These are phyloP conservation scores for Troides oblongomaculatus DNA, from an alignment of 2,888 invertebrate species.

Conservation along the genomic window DNA sequence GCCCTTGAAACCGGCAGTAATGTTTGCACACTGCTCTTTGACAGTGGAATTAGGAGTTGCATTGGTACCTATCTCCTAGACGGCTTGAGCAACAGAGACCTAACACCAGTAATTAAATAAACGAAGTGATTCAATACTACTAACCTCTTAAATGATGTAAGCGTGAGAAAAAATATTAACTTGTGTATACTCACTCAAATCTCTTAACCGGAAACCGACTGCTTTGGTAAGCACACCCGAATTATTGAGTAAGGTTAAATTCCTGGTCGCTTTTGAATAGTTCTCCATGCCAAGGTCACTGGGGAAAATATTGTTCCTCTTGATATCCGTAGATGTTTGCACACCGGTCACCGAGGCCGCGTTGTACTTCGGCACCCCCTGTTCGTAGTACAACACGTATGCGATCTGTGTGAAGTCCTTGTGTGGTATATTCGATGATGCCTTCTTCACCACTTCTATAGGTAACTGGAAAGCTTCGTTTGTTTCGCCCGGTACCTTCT, in stretches of 20 bases:
- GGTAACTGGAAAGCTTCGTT: conserved; percentile 52
- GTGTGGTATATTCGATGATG: conserved; percentile 43
- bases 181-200: conserved; percentile 60
- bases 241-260: conserved; percentile 63
- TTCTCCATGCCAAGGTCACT: conserved; percentile 63
- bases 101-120: no score
- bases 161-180: no score
- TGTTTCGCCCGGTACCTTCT: conserved; percentile 50
- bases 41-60: no score
- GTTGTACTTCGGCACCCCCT: conserved; percentile 60
- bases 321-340: conserved; percentile 55
- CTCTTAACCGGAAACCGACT: conserved; percentile 67
- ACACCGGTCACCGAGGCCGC: conserved; percentile 47
- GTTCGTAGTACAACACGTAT: conserved; percentile 71
- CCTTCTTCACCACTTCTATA: conserved; percentile 64
- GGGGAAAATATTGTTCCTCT: conserved; percentile 59
- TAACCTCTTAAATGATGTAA: no score
- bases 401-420: conserved; percentile 61
- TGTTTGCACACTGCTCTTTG: no score
- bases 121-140: no score
- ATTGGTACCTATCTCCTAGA: no score
- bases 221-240: conserved; percentile 65
- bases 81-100: no score
- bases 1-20: no score
- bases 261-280: conserved; percentile 58